phyloP scores from a whole-genome alignment of 1,140 invertebrate species.

The Microplitis mediator region DNA sequence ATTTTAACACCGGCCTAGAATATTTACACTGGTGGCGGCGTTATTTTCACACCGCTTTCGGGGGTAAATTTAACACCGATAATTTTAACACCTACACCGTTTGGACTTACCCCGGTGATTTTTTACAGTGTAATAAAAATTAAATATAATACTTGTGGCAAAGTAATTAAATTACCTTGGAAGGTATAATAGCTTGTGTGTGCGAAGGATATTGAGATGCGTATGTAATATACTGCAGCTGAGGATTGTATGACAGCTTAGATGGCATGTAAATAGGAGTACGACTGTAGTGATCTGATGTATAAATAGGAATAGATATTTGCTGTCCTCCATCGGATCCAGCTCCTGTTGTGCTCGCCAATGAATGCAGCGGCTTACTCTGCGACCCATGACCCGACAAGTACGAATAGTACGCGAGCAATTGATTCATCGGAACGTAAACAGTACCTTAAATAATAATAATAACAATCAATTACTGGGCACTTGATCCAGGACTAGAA shows the following conservation, averaged over 20 bases:
- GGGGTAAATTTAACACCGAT: no score
- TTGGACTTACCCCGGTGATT: no score
- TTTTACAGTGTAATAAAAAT: no score
- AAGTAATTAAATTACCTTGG: conserved; percentile 35
- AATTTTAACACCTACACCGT: no score
- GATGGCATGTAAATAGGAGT: conserved; percentile 36
- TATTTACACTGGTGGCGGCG: no score
- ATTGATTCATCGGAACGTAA: conserved; percentile 50
- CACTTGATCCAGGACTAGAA: no score
- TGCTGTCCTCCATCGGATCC: conserved; percentile 39
- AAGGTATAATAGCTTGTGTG: conserved; percentile 38
- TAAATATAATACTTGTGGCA: not conserved
- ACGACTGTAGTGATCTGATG: conserved; percentile 32
- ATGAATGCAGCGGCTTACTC: conserved; percentile 33
- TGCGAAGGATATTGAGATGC: conserved; percentile 38
- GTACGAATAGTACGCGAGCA: conserved; percentile 47
- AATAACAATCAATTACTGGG: not conserved
- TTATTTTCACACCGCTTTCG: no score
- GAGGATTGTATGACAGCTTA: conserved; percentile 45
- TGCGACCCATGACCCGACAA: conserved; percentile 27
- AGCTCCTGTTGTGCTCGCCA: conserved; percentile 24
- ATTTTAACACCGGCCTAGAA: no score
- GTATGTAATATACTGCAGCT: conserved; percentile 43
- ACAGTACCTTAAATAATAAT: conserved; percentile 38
- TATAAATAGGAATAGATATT: conserved; percentile 46